These are phyloP conservation scores for Macroteleia sp. DNA, from an alignment of 2,888 invertebrate species.

Conservation along the genomic window DNA sequence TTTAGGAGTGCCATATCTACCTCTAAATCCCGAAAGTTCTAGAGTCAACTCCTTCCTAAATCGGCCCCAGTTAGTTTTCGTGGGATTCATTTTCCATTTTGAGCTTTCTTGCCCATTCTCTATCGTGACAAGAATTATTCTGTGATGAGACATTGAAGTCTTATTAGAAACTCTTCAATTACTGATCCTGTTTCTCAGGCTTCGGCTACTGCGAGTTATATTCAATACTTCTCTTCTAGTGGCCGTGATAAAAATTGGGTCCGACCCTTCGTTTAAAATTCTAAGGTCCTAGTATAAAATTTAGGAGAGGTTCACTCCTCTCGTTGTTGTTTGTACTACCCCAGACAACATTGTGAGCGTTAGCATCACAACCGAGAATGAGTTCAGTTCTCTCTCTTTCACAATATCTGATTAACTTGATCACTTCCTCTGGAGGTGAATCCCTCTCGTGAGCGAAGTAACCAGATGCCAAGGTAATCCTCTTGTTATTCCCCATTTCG, in stretches of 20 bases:
- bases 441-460: background rate
- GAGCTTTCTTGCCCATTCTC: background rate
- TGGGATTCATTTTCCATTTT: background rate
- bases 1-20: background rate
- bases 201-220: background rate
- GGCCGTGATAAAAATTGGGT: background rate
- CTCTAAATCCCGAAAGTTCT: background rate
- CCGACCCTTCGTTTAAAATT: background rate
- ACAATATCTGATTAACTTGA: background rate
- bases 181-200: background rate
- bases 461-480: background rate
- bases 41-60: background rate
- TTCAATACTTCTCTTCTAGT: background rate
- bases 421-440: background rate
- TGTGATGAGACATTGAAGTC: conserved; percentile 1
- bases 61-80: background rate
- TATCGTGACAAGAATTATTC: background rate
- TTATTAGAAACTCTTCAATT: background rate
- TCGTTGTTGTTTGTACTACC: background rate
- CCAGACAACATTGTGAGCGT: background rate
- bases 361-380: conserved; percentile 3
- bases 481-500: background rate
- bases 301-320: background rate
- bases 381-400: background rate
- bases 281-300: background rate